A percentile compares a stretch with the other conserved stretches of the same genome.
Conservation (phyloP, 1,140 invertebrate genomes). For the Liolophura sinensis region DNA sequence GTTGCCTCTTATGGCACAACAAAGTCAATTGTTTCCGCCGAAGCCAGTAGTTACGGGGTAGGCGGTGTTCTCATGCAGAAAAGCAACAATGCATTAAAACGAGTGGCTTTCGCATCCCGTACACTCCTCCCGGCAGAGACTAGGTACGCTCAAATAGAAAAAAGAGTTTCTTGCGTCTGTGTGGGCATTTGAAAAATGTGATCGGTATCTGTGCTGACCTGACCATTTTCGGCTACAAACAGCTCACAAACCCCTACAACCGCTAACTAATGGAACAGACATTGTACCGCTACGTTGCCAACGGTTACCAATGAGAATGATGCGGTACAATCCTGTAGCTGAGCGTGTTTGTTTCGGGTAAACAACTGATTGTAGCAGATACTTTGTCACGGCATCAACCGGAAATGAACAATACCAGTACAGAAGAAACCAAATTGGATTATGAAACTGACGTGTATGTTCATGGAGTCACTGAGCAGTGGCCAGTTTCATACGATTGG, state of each 20-base stretch:
- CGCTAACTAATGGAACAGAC: slow-evolving; percentile 20
- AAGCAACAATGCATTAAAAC: slow-evolving; percentile 15
- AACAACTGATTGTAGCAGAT: slow-evolving; percentile 21
- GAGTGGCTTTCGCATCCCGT: slow-evolving; percentile 55
- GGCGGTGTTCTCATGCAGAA: no score
- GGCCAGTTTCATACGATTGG: no score
- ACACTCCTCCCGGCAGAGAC: slow-evolving; percentile 54
- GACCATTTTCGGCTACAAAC: slow-evolving; percentile 41
- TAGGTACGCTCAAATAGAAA: no score
- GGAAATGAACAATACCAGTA: no score
- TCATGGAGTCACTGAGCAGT: neutral
- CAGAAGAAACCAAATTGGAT: neutral
- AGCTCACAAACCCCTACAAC: slow-evolving; percentile 53
- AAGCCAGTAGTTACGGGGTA: slow-evolving; percentile 3
- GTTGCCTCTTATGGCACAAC: slow-evolving; percentile 6
- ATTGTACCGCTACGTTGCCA: slow-evolving; percentile 20
- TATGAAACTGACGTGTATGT: neutral
- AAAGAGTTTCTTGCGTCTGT: slow-evolving; percentile 62
- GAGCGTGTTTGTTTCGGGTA: slow-evolving; percentile 23
- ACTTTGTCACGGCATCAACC: slow-evolving; percentile 18
- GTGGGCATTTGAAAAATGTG: slow-evolving; percentile 63
- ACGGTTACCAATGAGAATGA: slow-evolving; percentile 21
- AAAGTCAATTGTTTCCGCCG: neutral
- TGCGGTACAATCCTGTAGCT: slow-evolving; percentile 11
- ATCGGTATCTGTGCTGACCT: slow-evolving; percentile 59